Evolutionary conservation across 2,113 vertebrate genomes (phyloP).

Genomic region (Condylura cristata): DNA sequence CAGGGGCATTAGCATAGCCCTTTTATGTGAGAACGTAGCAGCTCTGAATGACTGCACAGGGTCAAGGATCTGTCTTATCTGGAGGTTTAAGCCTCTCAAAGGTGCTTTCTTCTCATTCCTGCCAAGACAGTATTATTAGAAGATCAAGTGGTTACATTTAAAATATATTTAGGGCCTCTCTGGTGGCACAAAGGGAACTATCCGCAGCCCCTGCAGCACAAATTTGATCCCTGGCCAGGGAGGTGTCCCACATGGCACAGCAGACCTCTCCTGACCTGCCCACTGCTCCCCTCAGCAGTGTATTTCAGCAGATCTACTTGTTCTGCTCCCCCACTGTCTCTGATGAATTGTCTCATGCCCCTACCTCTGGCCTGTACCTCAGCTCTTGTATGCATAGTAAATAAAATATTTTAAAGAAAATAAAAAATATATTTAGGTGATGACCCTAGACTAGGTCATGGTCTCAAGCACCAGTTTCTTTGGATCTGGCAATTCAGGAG

Average conservation of each 20-base stretch:
- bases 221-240: no score
- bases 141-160: conserved; percentile 23
- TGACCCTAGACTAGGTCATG: conserved; percentile 24
- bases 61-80: conserved; percentile 51
- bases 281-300: no score
- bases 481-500: not conserved
- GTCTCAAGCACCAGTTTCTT: not conserved
- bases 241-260: no score
- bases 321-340: no score
- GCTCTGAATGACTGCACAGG: not conserved
- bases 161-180: conserved; percentile 5
- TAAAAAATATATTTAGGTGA: not conserved
- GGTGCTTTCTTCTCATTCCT: conserved; percentile 45
- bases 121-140: conserved; percentile 51
- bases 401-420: no score
- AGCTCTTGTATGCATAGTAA: no score
- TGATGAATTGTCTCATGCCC: no score
- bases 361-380: no score
- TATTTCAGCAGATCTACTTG: no score
- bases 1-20: not conserved
- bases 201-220: no score
- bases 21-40: conserved; percentile 30
- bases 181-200: no score
- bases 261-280: no score
- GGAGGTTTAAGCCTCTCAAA: conserved; percentile 12